Evolutionary conservation across 2,888 invertebrate species (phyloP), one percentile per base, ranked within the genome.

Genomic region (Nymphalis urticae): DNA sequence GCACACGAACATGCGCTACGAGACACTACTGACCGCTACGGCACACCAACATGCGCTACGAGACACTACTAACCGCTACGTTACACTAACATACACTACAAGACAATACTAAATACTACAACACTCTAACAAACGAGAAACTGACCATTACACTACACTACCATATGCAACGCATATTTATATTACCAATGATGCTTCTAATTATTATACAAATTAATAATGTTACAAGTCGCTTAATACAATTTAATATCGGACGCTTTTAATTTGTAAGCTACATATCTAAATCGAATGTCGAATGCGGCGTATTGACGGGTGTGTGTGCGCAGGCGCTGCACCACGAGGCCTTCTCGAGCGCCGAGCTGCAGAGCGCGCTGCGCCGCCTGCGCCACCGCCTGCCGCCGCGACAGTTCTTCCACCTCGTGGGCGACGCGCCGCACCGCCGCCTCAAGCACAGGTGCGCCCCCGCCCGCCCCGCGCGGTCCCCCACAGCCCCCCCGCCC

Each of bases 301-400:
- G 21, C 21, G 21, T 21, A 21, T 1, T 21, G 21, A 5, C 27
- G 27, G 53, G 24, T 16, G 53, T 16, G 13, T 9, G 54, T 58
- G 21, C 62, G 0, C 76, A 89, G 86, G 95, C 95, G 75, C 84
- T 95, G 65, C 94, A 94, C 78, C 95, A 96, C 85, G 95, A 95
- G 82, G 90, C 94, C 61, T 95, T 95, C 86, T 79, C 71, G 1
- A 75, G 78, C 0, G 75, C 84, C 0, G 82, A 82, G 71, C 80
- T 90, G 73, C 83, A 82, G 70, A 84, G 84, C 48, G 83, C 88
- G 24, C 83, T 93, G 75, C 83, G 85, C 69, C 76, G 86, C 16
- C 84, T 93, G 72, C 86, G 92, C n/a, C 92, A 93, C 77, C 88
- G 93, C 36, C 82, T 93, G 76, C 93, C 93, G 73, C 90, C 90